These are phyloP conservation scores for Mimas tiliae DNA, from an alignment of 2,888 invertebrate genomes.

Conservation along the genomic window DNA sequence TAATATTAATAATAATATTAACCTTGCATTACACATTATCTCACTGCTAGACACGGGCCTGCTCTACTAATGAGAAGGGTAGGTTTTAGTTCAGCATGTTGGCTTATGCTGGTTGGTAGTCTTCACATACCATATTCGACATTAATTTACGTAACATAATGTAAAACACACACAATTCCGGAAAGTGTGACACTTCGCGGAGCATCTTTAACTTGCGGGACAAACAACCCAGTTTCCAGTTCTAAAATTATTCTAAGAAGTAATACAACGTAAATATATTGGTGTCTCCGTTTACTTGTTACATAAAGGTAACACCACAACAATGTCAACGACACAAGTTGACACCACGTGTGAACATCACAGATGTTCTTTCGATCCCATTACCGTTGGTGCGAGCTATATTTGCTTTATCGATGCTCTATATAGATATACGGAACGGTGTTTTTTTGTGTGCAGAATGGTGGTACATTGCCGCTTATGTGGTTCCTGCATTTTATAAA, in stretches of 20 bases:
- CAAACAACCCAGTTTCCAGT: neutral
- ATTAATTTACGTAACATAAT: neutral
- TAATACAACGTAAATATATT: neutral
- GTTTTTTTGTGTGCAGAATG: neutral
- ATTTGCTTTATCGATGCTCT: neutral
- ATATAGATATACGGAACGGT: neutral
- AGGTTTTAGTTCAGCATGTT: no score
- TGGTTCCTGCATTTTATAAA: no score
- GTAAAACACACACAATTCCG: constrained; percentile 4
- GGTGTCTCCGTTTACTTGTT: constrained; percentile 27
- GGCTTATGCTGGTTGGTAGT: no score
- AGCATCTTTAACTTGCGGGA: neutral
- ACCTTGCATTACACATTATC: no score
- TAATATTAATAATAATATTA: no score
- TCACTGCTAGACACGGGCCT: no score
- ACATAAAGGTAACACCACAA: constrained; percentile 36
- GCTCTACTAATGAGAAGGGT: no score
- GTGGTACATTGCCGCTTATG: neutral
- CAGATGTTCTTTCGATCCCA: constrained; percentile 62
- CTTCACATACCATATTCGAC: no score
- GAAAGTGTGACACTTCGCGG: neutral
- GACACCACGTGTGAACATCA: constrained; percentile 56
- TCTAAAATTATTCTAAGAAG: constrained; percentile 9
- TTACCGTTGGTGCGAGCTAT: constrained; percentile 50
- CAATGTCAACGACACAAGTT: constrained; percentile 53